Evolutionary conservation across 2,797 vertebrate genomes (phyloP).

Genomic region (Muscicapa striata): DNA sequence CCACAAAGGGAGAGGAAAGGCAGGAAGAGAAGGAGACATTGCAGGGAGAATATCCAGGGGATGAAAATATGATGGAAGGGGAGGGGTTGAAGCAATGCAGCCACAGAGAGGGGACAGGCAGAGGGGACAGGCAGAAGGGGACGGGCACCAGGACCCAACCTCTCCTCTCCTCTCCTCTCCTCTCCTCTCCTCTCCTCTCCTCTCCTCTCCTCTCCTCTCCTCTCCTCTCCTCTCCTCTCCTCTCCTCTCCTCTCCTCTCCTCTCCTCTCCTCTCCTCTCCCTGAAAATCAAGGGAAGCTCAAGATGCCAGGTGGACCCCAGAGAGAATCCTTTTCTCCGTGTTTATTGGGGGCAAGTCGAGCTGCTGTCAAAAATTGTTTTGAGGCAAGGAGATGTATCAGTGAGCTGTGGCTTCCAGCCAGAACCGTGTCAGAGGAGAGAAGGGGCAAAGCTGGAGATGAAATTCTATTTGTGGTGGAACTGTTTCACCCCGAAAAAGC

Average conservation of each 20-base stretch:
- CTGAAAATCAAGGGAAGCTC: too few species aligned
- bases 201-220: too few species aligned
- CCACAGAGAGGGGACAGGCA: not conserved
- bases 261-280: too few species aligned
- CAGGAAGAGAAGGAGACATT: not conserved
- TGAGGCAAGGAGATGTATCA: fast-evolving
- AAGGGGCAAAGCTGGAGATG: not conserved
- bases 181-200: not conserved
- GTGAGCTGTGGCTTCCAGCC: not conserved
- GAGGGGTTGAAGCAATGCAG: not conserved
- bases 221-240: too few species aligned
- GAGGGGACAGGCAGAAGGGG: too few species aligned
- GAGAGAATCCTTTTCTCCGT: fast-evolving
- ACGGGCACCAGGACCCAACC: too few species aligned
- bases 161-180: not conserved
- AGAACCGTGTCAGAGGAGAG: fast-evolving
- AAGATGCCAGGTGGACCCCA: not conserved
- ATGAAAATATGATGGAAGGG: not conserved
- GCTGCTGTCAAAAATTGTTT: not conserved
- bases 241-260: too few species aligned
- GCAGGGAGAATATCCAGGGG: not conserved
- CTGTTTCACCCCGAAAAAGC: not conserved
- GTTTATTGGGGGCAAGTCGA: not conserved
- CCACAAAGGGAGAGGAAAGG: not conserved
- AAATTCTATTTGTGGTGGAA: not conserved